A percentile compares a stretch with the other conserved stretches of the same genome.
These are phyloP conservation scores for Hycleus cichorii DNA, from an alignment of 1,140 invertebrate genomes.

Conservation along the genomic window DNA sequence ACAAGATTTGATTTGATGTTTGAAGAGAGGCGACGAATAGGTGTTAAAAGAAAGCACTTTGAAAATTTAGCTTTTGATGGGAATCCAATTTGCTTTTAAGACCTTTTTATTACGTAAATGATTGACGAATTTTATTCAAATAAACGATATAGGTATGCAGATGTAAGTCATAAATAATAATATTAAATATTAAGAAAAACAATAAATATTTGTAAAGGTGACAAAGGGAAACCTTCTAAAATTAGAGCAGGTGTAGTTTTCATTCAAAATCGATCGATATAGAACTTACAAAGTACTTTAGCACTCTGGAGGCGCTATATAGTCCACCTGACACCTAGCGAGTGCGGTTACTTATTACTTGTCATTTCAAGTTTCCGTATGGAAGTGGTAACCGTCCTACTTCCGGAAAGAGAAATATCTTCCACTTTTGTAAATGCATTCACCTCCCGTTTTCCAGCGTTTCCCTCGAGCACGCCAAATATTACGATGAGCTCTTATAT, in stretches of 20 bases:
- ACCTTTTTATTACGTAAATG: neutral
- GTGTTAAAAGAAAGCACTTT: constrained; percentile 16
- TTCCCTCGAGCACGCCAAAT: constrained; percentile 10
- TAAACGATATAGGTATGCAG: neutral
- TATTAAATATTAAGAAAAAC: too few relatives aligned
- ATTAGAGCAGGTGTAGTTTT: constrained; percentile 18
- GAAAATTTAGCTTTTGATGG: constrained; percentile 14
- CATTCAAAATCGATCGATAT: constrained; percentile 12
- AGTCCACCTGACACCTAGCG: constrained; percentile 17
- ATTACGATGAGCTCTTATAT: constrained; percentile 11
- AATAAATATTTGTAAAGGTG: neutral
- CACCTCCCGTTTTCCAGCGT: constrained; percentile 7
- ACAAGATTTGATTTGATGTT: constrained; percentile 9
- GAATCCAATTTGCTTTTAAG: constrained; percentile 9
- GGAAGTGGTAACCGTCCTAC: constrained; percentile 14
- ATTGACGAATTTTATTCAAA: neutral
- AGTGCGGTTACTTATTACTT: constrained; percentile 19
- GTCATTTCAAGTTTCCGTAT: constrained; percentile 16
- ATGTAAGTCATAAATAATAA: neutral
- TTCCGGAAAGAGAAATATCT: constrained; percentile 15
- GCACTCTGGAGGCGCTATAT: constrained; percentile 17
- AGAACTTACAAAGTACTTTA: constrained; percentile 11
- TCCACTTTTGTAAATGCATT: constrained; percentile 12
- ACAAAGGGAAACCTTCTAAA: constrained; percentile 3
- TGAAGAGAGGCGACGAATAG: constrained; percentile 6